Evolutionary conservation across 2,888 invertebrate genomes (phyloP).

Genomic region (Drosophila mayaguana): DNA sequence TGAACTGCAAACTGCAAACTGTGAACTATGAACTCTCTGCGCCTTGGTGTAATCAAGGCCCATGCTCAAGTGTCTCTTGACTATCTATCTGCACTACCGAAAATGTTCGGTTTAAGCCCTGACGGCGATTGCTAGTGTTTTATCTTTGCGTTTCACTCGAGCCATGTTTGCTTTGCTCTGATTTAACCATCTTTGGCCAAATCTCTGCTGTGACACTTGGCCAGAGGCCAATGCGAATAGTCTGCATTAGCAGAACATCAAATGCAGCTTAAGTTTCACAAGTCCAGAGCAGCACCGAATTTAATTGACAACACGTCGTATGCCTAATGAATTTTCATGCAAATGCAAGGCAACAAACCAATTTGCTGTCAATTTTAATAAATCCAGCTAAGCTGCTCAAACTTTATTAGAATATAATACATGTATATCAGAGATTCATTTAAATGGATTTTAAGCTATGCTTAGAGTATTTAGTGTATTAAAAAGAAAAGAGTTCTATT

Average conservation of each 20-base stretch:
- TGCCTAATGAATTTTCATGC: slow-evolving; percentile 10
- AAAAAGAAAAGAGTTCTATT: not conserved
- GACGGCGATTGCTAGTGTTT: slow-evolving; percentile 38
- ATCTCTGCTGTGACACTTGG: slow-evolving; percentile 28
- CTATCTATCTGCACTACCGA: slow-evolving; percentile 10
- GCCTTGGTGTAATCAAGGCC: slow-evolving; percentile 53
- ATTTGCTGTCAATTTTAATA: not conserved
- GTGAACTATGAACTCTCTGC: slow-evolving; percentile 8
- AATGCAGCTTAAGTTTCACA: slow-evolving; percentile 4
- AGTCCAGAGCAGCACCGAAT: not conserved
- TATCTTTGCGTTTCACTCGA: slow-evolving; percentile 19
- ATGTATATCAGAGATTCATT: not conserved
- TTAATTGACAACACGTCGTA: slow-evolving; percentile 23
- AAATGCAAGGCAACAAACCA: not conserved
- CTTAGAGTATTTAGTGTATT: not conserved
- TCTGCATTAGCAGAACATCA: slow-evolving; percentile 21
- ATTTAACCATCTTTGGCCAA: slow-evolving; percentile 29
- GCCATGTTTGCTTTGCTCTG: slow-evolving; percentile 15
- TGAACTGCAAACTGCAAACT: slow-evolving; percentile 44
- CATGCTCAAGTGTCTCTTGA: slow-evolving; percentile 33
- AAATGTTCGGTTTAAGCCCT: slow-evolving; percentile 56
- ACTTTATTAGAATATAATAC: slow-evolving; percentile 5
- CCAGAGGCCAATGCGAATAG: slow-evolving; percentile 21
- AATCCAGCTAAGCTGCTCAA: not conserved
- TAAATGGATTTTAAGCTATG: not conserved